These are phyloP conservation scores for Scaptomyza polygonia DNA, from an alignment of 2,888 invertebrate species.

Conservation along the genomic window DNA sequence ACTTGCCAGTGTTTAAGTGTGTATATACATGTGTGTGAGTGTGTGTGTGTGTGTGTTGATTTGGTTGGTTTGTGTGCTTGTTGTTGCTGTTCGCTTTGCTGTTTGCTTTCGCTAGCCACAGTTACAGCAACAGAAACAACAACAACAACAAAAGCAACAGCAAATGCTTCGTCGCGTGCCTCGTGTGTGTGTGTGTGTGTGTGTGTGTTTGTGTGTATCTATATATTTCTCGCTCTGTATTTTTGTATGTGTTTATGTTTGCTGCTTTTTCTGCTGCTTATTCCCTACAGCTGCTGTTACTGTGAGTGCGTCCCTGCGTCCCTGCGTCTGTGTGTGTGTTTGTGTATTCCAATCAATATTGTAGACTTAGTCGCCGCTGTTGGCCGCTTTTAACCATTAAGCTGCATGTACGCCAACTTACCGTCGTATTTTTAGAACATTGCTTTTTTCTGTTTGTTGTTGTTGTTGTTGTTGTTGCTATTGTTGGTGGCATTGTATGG, in stretches of 20 bases:
- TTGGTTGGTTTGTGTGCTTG: constrained; percentile 35
- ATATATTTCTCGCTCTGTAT: constrained; percentile 21
- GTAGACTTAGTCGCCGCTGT: constrained; percentile 71
- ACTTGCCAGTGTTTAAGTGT: constrained; percentile 43
- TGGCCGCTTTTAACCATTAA: constrained; percentile 78
- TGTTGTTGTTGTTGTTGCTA: constrained; percentile 27
- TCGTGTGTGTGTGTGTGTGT: constrained; percentile 31
- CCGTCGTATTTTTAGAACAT: constrained; percentile 78
- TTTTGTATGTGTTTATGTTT: constrained; percentile 54
- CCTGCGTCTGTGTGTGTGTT: constrained; percentile 38
- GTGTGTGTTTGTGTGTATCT: constrained; percentile 38
- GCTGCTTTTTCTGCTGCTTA: constrained; percentile 39
- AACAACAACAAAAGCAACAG: constrained; percentile 33
- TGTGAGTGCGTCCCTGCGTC: constrained; percentile 41
- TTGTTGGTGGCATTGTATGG: constrained; percentile 47
- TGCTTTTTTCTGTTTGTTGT: constrained; percentile 40
- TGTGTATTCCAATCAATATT: constrained; percentile 77
- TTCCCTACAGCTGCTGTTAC: constrained; percentile 61
- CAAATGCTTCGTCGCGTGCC: constrained; percentile 42
- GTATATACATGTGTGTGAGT: constrained; percentile 23
- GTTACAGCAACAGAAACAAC: constrained; percentile 26
- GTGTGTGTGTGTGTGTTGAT: constrained; percentile 16
- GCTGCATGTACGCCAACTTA: constrained; percentile 76
- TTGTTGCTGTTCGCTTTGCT: constrained; percentile 72
- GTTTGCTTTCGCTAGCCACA: constrained; percentile 71